Evolutionary conservation across 2,797 vertebrate species (phyloP), one percentile per base, ranked within the genome.

Genomic region (Triplophysa bombifrons): DNA sequence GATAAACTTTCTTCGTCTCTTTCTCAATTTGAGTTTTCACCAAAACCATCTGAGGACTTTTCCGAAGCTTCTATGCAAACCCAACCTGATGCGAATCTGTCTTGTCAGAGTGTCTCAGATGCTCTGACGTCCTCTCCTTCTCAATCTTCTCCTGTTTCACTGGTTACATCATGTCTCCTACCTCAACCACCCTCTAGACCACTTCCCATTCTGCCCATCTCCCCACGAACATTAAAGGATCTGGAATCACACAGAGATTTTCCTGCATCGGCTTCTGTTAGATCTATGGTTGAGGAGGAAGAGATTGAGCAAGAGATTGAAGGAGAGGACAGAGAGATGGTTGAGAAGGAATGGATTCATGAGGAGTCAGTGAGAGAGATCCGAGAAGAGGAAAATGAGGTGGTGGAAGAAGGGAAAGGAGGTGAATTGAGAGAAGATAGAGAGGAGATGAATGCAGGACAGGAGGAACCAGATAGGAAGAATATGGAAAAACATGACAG

Each of bases 151-250:
- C 64, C 72, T 14, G 27, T 55, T 17, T 16, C 50, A n/a, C 14
- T 19, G 19, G 55, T 19, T 5, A 58, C 34, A 17, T 19, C 67
- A 7, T 53, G 48, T 55, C 46, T 30, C 41, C 38, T 25, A 17
- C 67, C 67, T 41, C 72, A 25, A 51, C 50, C 76, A 0, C 83
- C 77, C 2, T 34, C 25, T 16, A 76, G 77, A 14, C 70, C 81
- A 7, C 69, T 82, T 66, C 81, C 83, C 53, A 65, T 14, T 5
- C 70, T 77, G 44, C 74, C 69, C 2, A 20, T 14, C 5, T 14
- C 17, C 22, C 22, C 58, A 56, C 68, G 0, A 48, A 30, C 44
- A 38, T 7, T 76, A 53, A 72, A 48, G 60, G 60, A 76, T 12
- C 53, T 76, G 68, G 53, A 80, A 22, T 8, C 6, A 5, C 10